A percentile compares a stretch with the other conserved stretches of the same genome.
These are phyloP conservation scores for Acanthornis magna DNA, from an alignment of 2,797 vertebrate genomes.

Conservation along the genomic window DNA sequence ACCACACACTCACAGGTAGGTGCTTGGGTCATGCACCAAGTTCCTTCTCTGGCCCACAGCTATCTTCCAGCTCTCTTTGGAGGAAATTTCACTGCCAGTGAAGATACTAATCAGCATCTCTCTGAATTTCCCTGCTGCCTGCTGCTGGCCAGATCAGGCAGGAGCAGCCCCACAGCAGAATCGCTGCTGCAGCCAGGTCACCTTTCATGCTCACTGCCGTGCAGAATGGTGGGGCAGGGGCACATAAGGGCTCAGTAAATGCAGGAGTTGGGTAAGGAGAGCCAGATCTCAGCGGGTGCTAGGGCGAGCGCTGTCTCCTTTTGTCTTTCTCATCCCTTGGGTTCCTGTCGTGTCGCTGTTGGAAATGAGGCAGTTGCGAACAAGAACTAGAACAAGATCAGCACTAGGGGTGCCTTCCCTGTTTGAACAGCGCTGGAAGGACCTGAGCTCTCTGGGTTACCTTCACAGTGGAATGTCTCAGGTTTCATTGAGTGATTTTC, in stretches of 20 bases:
- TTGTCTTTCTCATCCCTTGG: background rate
- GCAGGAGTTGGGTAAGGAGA: background rate
- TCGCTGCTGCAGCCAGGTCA: background rate
- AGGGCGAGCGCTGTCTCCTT: rapidly evolving
- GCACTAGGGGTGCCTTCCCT: background rate
- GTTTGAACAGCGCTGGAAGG: background rate
- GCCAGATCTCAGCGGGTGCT: background rate
- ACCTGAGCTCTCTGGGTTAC: background rate
- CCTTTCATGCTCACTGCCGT: background rate
- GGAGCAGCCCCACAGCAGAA: background rate
- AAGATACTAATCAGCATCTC: background rate
- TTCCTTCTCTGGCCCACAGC: background rate
- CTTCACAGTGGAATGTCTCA: background rate
- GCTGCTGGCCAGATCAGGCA: background rate
- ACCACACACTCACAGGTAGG: background rate
- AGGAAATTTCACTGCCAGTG: background rate
- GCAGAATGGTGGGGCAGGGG: background rate
- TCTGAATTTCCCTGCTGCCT: background rate
- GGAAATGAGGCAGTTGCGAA: background rate
- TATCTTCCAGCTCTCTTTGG: background rate
- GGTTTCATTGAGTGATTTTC: background rate
- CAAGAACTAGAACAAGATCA: background rate
- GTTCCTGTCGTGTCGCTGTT: background rate
- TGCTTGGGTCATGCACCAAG: background rate
- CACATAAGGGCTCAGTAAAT: background rate